Base-by-base conservation (phyloP, 2,113 vertebrate genomes). In the Lipophrys pholis region DNA sequence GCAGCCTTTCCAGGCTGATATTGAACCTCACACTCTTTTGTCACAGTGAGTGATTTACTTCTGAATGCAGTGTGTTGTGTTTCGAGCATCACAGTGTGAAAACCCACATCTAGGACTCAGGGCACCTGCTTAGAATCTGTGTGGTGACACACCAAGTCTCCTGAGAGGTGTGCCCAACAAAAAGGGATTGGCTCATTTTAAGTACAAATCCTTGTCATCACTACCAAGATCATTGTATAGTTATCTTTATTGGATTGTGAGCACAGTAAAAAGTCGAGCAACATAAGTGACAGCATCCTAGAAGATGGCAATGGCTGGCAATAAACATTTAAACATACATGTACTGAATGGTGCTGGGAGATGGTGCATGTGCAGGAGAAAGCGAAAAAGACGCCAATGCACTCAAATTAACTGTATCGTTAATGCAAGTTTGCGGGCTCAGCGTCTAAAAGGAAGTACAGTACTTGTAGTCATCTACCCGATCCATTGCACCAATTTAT, bases 1-100 rank as follows among this genome's bases (percentile, higher is more conserved):
- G 57, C 59, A 64, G 63, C 64, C 56, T 75, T 81, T 87, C 76
- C 58, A 63, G 58, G 48, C 67, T 73, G 57, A 57, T 63, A 63
- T 43, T 56, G 69, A 89, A 70, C 78, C 48, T 67, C 48, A 40
- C 39, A 42, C 36, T 54, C 50, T 21, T 35, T 21, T 52, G 70
- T 46, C 53, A 62, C 56, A 41, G 55, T 48, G 53, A 74, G 36
- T 17, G 59, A 82, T 69, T 74, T 50, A 40, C 52, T 60, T 17
- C 49, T 36, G 42, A 71, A 16, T 17, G 48, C 58, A 69, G 59
- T 39, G 36, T n/a, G 67, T 59, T 10, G 54, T 50, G 72, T 55
- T 49, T 16, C 35, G 58, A 52, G 51, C 7, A 2, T 42, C 70
- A 42, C 5, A 10, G 43, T 52, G 52, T 64, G 49, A 7, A 77